Percentiles rank a stretch among this genome's conserved stretches.
Conservation (phyloP, 2,888 invertebrate genomes). For the Drosophila rellima region DNA sequence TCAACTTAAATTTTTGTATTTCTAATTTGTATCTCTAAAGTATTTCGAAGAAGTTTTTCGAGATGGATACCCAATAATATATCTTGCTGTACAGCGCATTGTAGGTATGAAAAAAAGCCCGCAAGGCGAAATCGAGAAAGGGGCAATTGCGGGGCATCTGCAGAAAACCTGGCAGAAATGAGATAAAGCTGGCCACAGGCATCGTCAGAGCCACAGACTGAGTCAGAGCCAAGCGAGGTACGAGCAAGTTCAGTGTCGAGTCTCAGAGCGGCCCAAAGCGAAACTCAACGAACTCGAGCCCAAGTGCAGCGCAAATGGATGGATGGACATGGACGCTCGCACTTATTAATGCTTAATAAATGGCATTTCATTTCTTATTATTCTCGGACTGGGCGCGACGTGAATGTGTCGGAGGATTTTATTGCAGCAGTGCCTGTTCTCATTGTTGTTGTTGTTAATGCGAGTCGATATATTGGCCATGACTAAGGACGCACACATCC, state of each 20-base stretch:
- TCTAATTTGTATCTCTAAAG: too few relatives aligned
- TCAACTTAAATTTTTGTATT: background rate
- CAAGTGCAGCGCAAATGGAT: constrained; percentile 71
- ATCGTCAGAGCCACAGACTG: constrained; percentile 36
- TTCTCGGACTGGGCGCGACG: constrained; percentile 76
- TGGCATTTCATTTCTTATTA: constrained; percentile 86
- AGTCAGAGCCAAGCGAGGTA: constrained; percentile 34
- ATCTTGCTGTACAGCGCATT: constrained; percentile 17
- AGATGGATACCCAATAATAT: constrained; percentile 1
- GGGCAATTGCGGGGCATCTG: constrained; percentile 28
- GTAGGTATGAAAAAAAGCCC: constrained; percentile 12
- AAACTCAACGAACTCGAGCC: constrained; percentile 19
- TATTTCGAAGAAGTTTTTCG: too few relatives aligned
- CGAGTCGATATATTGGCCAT: constrained; percentile 81
- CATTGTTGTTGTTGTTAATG: constrained; percentile 69
- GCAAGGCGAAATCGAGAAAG: constrained; percentile 15
- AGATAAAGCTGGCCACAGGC: constrained; percentile 37
- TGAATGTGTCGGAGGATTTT: constrained; percentile 74
- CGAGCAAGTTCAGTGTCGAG: constrained; percentile 10
- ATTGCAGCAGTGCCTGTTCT: constrained; percentile 61
- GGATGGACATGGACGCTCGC: constrained; percentile 77
- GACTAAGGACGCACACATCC: constrained; percentile 70
- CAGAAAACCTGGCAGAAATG: constrained; percentile 4
- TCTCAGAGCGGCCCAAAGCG: background rate
- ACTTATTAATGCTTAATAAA: constrained; percentile 86